Evolutionary conservation across 2,888 invertebrate genomes (phyloP).

Genomic region (Gortyna flavago): DNA sequence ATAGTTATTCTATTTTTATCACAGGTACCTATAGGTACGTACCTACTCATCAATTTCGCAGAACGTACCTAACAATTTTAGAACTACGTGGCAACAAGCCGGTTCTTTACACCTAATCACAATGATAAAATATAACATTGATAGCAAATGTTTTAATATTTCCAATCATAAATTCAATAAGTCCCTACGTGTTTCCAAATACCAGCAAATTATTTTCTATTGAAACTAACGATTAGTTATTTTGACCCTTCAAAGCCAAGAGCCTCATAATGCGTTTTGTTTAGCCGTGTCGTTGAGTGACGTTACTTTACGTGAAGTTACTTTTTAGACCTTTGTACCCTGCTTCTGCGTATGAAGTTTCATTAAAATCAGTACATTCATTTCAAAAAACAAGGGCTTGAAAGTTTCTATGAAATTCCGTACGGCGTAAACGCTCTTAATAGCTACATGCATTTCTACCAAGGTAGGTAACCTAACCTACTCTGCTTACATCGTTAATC

Average conservation of each 20-base stretch:
- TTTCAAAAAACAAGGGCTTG: too few relatives aligned
- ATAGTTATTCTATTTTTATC: neutral
- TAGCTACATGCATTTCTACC: neutral
- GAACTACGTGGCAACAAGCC: neutral
- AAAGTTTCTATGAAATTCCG: too few relatives aligned
- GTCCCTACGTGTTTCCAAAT: too few relatives aligned
- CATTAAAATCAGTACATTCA: too few relatives aligned
- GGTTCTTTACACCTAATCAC: conserved; percentile 25
- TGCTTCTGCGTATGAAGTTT: too few relatives aligned
- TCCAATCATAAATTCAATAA: neutral
- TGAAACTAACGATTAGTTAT: neutral
- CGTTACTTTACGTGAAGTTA: too few relatives aligned
- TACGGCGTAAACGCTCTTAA: too few relatives aligned
- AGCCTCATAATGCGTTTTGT: neutral
- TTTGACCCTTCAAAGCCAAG: neutral
- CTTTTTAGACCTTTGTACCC: too few relatives aligned
- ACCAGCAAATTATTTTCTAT: conserved; percentile 3
- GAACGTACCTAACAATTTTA: neutral
- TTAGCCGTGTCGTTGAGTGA: neutral
- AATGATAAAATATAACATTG: conserved; percentile 26
- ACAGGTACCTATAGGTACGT: too few relatives aligned
- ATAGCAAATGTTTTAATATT: conserved; percentile 16
- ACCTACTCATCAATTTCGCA: neutral
- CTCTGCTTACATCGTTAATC: too few relatives aligned
- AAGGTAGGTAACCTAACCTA: neutral